Evolutionary conservation across 2,888 invertebrate species (phyloP).

Genomic region (Dolichopus griseipennis): DNA sequence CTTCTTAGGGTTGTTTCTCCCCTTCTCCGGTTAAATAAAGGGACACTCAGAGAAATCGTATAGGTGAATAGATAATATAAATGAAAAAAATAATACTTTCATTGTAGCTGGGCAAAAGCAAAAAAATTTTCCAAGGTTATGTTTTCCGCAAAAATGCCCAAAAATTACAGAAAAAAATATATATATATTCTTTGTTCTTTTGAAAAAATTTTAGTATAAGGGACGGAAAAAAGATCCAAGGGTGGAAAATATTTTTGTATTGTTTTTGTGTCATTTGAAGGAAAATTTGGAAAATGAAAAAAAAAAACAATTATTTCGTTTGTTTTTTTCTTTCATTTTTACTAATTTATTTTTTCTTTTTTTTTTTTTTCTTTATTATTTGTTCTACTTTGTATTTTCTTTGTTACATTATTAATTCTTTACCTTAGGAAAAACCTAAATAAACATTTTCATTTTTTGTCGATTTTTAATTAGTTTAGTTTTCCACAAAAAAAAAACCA

Average conservation of each 20-base stretch:
- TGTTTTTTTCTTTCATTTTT: not conserved
- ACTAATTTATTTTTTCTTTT: not conserved
- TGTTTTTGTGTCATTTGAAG: too few relatives aligned
- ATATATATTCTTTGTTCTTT: too few relatives aligned
- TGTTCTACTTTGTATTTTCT: not conserved
- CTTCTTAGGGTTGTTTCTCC: too few relatives aligned
- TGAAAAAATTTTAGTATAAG: too few relatives aligned
- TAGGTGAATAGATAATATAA: too few relatives aligned
- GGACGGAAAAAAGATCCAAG: too few relatives aligned
- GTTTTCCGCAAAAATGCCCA: not conserved
- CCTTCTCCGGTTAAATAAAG: too few relatives aligned
- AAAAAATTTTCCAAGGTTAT: not conserved
- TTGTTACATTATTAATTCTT: not conserved
- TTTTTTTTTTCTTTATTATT: not conserved
- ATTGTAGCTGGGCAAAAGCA: not conserved
- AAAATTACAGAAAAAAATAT: not conserved
- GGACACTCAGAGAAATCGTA: too few relatives aligned
- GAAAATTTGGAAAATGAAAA: too few relatives aligned
- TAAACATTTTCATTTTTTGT: not conserved
- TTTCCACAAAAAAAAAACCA: not conserved
- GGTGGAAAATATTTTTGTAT: too few relatives aligned
- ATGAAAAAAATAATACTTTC: too few relatives aligned
- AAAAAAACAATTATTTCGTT: not conserved
- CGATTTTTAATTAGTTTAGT: not conserved
- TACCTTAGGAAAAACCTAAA: not conserved